Evolutionary conservation across 2,113 vertebrate species (phyloP).

Genomic region (Poeciliopsis turrubarensis): DNA sequence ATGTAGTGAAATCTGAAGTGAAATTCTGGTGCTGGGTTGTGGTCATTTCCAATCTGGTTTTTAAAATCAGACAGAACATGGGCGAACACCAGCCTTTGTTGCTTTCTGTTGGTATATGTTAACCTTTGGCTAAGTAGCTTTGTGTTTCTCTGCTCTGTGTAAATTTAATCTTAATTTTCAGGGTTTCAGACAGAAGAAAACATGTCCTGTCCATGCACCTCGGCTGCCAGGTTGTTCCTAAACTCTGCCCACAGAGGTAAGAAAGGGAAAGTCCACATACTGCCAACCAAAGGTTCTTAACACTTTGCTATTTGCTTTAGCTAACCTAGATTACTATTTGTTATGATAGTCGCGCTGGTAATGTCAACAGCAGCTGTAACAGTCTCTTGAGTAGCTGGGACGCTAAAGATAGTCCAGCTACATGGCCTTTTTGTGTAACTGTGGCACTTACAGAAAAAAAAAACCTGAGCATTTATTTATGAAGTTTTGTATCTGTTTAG

Average conservation of each 20-base stretch:
- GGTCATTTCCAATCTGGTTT: too few relatives aligned
- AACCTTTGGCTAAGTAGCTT: neutral
- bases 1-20: neutral
- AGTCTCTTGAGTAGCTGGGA: neutral
- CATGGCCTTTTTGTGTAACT: neutral
- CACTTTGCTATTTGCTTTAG: slow-evolving; percentile 34
- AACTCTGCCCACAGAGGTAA: slow-evolving; percentile 78
- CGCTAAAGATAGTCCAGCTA: neutral
- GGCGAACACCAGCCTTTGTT: slow-evolving; percentile 9
- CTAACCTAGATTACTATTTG: slow-evolving; percentile 35
- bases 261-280: neutral
- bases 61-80: too few relatives aligned
- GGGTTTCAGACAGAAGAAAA: slow-evolving; percentile 38
- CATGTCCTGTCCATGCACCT: slow-evolving; percentile 81
- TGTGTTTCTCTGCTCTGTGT: neutral
- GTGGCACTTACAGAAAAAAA: neutral
- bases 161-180: slow-evolving; percentile 23
- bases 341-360: slow-evolving; percentile 34
- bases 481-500: neutral
- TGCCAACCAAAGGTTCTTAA: slow-evolving; percentile 17
- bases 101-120: neutral
- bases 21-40: too few relatives aligned
- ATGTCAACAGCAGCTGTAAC: slow-evolving; percentile 37
- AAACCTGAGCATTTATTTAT: neutral
- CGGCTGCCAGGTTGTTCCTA: slow-evolving; percentile 75